Conservation (phyloP, 2,888 invertebrate genomes). For the Escarpia spicata region DNA sequence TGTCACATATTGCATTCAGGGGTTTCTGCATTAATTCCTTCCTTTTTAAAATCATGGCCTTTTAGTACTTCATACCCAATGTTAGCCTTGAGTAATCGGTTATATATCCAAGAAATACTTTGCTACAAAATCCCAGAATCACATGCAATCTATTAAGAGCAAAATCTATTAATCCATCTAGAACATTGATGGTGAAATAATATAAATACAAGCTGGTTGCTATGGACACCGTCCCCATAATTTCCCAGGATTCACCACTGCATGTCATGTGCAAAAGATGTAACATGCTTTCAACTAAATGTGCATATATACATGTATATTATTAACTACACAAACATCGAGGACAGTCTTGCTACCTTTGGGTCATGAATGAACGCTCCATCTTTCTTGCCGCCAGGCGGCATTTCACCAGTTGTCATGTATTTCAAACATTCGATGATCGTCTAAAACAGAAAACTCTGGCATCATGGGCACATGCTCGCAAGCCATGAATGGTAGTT, state of each 20-base stretch:
- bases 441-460: slow-evolving; percentile 70
- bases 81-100: not conserved
- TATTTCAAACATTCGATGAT: slow-evolving; percentile 94
- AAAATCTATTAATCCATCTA: too few relatives aligned
- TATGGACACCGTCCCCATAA: too few relatives aligned
- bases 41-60: not conserved
- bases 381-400: slow-evolving; percentile 78
- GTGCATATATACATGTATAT: too few relatives aligned
- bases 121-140: too few relatives aligned
- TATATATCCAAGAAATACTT: too few relatives aligned
- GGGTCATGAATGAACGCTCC: slow-evolving; percentile 90
- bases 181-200: too few relatives aligned
- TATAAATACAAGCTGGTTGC: too few relatives aligned
- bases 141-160: too few relatives aligned
- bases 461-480: too few relatives aligned
- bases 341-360: slow-evolving; percentile 66
- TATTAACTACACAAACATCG: too few relatives aligned
- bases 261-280: not conserved
- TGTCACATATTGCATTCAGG: not conserved
- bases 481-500: too few relatives aligned
- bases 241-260: too few relatives aligned
- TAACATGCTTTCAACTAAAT: not conserved
- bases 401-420: slow-evolving; percentile 89
- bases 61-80: not conserved
- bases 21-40: not conserved